Conservation (phyloP, 2,797 vertebrate species). For the Eurystomus glaucurus region DNA sequence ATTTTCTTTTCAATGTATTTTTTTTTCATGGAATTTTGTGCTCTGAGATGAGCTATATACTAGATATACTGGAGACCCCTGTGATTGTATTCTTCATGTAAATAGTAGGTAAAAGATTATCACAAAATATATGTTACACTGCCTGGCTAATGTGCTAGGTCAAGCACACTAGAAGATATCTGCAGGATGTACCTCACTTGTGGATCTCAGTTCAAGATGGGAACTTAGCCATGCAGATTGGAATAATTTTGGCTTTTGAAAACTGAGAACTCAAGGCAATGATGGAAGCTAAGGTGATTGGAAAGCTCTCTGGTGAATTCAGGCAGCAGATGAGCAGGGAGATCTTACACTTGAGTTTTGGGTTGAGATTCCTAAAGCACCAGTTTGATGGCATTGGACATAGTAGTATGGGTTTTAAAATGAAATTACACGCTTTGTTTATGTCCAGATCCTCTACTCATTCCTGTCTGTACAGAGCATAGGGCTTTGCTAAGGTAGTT, state of each 20-base stretch:
- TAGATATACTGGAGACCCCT: not conserved
- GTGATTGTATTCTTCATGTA: not conserved
- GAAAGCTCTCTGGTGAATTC: not conserved
- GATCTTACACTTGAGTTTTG: not conserved
- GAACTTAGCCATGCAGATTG: not conserved
- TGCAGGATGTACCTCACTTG: not conserved
- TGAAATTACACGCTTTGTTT: not conserved
- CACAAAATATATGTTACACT: not conserved
- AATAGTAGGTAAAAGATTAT: not conserved
- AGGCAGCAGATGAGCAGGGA: not conserved
- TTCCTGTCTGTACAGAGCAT: not conserved
- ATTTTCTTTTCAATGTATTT: constrained; percentile 15
- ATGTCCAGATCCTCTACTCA: not conserved
- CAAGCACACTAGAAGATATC: not conserved
- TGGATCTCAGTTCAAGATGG: not conserved
- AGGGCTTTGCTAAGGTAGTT: not conserved
- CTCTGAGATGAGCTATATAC: not conserved
- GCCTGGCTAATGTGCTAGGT: not conserved
- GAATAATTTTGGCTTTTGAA: not conserved
- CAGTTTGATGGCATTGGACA: not conserved
- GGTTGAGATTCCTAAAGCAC: not conserved
- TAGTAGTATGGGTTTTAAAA: not conserved
- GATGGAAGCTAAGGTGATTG: not conserved
- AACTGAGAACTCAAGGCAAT: not conserved
- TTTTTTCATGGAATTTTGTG: not conserved